Percentiles rank a stretch among this genome's conserved stretches.
Evolutionary conservation across 2,888 invertebrate genomes (phyloP).

Genomic region (Eurois occulta): DNA sequence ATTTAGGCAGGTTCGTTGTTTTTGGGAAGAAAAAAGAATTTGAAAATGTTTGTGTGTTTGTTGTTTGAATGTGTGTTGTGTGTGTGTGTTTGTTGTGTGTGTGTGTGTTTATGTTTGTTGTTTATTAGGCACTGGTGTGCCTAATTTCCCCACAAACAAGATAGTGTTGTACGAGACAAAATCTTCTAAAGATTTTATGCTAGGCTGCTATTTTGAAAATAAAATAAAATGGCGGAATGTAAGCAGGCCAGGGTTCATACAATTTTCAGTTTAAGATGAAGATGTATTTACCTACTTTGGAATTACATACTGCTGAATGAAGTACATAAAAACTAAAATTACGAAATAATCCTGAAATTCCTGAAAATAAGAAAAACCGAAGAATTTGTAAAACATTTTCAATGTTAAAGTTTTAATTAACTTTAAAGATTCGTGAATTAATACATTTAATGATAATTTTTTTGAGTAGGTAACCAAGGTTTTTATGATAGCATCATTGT

Average conservation of each 20-base stretch:
- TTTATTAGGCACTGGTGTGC: no score
- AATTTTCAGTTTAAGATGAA: neutral
- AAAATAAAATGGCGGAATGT: neutral
- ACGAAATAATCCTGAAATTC: neutral
- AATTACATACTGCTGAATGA: neutral
- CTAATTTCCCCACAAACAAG: no score
- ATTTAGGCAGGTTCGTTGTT: neutral
- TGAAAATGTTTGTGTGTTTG: neutral
- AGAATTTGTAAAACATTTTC: neutral
- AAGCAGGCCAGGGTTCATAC: neutral
- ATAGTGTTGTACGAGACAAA: neutral
- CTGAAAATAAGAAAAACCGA: neutral
- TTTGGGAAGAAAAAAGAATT: neutral
- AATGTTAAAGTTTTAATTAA: neutral
- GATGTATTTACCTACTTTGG: neutral
- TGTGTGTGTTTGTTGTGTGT: no score
- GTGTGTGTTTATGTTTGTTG: no score
- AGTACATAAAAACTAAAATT: neutral
- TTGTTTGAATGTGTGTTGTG: no score
- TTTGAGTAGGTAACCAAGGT: constrained; percentile 23
- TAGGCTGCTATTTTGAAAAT: neutral
- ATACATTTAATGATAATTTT: constrained; percentile 16
- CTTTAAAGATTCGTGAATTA: constrained; percentile 23
- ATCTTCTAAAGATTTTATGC: neutral
- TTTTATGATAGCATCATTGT: constrained; percentile 28